Evolutionary conservation across 2,113 vertebrate genomes (phyloP), one percentile per base, ranked within the genome.

Genomic region (Proteles cristata): DNA sequence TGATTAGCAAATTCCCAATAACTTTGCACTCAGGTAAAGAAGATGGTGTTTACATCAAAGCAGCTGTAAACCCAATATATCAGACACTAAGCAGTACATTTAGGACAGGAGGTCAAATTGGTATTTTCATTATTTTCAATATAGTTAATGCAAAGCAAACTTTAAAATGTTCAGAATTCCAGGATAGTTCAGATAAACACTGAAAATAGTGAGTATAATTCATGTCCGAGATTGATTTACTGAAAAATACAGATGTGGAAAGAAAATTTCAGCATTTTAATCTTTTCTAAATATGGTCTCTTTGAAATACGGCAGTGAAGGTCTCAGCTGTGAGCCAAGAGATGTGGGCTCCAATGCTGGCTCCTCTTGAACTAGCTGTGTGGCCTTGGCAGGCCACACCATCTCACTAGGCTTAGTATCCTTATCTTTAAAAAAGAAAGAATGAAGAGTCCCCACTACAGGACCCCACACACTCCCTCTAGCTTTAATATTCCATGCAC

Each of bases 181-280:
- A 83, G 69, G 16, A 33, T 80, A 93, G 73, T 58, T 43, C 94
- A 97, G 87, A 63, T 63, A 96, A 96, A 96, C 86, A 88, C 43
- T 71, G 94, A 84, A 97, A 89, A 93, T 55, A 68, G 73, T 50
- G 82, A 94, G 76, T 14, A 25, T 83, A 43, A 93, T 58, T 96
- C 90, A 77, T 53, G 26, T 17, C 16, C 31, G 25, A 66, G 48
- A 8, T 10, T 12, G 58, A 65, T 66, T 65, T 93, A 21, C 79
- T 86, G 45, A 45, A 82, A 92, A 92, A 61, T 14, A 55, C 53
- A 93, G 77, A 79, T 68, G 66, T 48, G 28, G n/a, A 91, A 55
- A 90, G 74, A 83, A 85, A 48, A 17, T 28, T 7, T 74, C 33
- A 73, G 23, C 68, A 35, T 89, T 92, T 93, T 68, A 43, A 89